Evolutionary conservation across 2,113 vertebrate genomes (phyloP).

Genomic region (Erythrocebus patas): DNA sequence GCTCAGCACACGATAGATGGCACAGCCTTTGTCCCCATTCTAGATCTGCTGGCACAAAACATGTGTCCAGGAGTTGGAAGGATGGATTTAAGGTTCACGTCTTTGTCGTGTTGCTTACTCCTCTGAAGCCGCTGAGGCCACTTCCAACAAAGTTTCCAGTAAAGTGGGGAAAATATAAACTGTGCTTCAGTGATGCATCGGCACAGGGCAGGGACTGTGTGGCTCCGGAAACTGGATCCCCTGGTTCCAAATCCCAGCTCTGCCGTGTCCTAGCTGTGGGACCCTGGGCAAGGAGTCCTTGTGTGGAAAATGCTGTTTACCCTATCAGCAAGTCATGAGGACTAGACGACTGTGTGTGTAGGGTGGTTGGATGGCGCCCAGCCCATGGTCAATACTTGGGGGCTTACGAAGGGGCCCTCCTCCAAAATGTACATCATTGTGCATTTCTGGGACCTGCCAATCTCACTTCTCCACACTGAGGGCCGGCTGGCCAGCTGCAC

Average conservation of each 20-base stretch:
- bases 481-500: fast-evolving
- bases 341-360: fast-evolving
- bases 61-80: background rate
- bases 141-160: background rate
- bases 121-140: background rate
- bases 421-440: fast-evolving
- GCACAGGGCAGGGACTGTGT: background rate
- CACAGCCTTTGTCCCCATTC: background rate
- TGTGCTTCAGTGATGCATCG: fast-evolving
- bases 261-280: background rate
- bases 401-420: too few species aligned
- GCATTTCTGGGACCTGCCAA: too few species aligned
- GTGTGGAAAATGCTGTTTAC: fast-evolving
- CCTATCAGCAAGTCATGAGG: background rate
- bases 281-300: background rate
- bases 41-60: background rate
- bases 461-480: fast-evolving
- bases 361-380: fast-evolving
- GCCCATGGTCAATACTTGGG: fast-evolving
- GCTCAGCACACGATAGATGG: background rate
- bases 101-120: background rate
- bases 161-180: background rate
- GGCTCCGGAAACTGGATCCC: background rate
- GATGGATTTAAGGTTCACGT: fast-evolving
- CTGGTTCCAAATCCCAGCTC: background rate